phyloP scores from a whole-genome alignment of 2,888 invertebrate species.

The Melipona beecheii region DNA sequence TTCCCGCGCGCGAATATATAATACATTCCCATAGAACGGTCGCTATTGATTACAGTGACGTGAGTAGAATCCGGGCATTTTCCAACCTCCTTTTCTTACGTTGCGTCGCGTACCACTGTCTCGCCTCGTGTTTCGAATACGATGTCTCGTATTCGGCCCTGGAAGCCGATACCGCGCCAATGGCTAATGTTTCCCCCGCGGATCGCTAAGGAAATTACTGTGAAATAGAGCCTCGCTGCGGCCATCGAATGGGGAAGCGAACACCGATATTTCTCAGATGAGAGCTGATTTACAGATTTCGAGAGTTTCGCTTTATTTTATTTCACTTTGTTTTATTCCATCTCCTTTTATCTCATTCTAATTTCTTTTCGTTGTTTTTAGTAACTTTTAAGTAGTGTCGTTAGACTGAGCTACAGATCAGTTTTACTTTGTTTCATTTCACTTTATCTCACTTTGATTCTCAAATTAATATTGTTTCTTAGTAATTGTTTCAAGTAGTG shows the following conservation, averaged over 20 bases:
- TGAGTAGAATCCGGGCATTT: conserved; percentile 70
- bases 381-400: too few species aligned
- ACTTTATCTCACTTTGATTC: too few species aligned
- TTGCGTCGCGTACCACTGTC: conserved; percentile 30
- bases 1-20: conserved; percentile 68
- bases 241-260: not conserved
- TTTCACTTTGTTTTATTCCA: not conserved
- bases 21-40: conserved; percentile 70
- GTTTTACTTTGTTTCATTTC: too few species aligned
- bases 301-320: too few species aligned
- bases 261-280: not conserved
- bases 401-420: too few species aligned
- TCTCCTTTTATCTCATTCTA: not conserved
- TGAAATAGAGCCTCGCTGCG: conserved; percentile 13
- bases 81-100: conserved; percentile 55
- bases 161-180: conserved; percentile 47
- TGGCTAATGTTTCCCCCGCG: conserved; percentile 34
- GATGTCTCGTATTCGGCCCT: conserved; percentile 35
- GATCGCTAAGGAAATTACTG: conserved; percentile 29
- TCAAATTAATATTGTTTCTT: too few species aligned
- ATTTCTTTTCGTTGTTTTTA: too few species aligned
- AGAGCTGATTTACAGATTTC: not conserved
- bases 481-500: too few species aligned
- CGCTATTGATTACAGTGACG: conserved; percentile 77
- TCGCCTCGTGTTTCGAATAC: conserved; percentile 66